Base-by-base conservation (phyloP, 2,113 vertebrate genomes). In the Geothlypis trichas region DNA sequence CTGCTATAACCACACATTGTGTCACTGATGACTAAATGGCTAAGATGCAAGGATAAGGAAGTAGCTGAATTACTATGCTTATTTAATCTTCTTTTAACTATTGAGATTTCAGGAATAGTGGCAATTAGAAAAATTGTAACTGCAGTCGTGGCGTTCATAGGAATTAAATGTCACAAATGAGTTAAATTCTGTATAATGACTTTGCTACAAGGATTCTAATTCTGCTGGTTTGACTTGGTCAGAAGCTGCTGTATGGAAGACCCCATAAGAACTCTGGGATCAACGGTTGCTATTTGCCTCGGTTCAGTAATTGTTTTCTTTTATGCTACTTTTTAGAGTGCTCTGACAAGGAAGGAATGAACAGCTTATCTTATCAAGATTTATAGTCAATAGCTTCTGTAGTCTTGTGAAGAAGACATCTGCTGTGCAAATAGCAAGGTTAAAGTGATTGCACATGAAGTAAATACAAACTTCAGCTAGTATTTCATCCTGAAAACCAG, bases 381-480 rank as follows among this genome's bases (percentile, higher is more conserved):
- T 98, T 98, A 98, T 98, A 89, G 97, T 92, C 87, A 77, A 80
- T 95, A 96, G 95, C 96, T 97, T 97, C 94, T 96, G 57, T 89
- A 97, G 96, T 97, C 96, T 97, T 95, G 87, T 96, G 96, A 97
- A 94, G 97, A 97, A 98, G 97, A 98, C 96, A 97, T 97, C 97
- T 97, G 83, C 96, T 97, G 97, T 97, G 97, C 94, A 98, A 98
- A 98, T 96, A 97, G 94, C 98, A 98, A 98, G 98, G 98, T 98
- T 98, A 98, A 98, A 98, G 95, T 96, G 96, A 97, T 96, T 98
- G 97, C 67, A 75, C 97, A 97, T 44, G 87, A 97, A 98, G 97
- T 98, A 98, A 98, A 98, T 97, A 98, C 93, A 97, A 98, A 97
- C 97, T 98, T 97, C 94, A 95, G 97, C 97, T 97, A 97, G 95